Evolutionary conservation across 2,113 vertebrate genomes (phyloP), one percentile per base, ranked within the genome.

Genomic region (Melanostigma gelatinosum): DNA sequence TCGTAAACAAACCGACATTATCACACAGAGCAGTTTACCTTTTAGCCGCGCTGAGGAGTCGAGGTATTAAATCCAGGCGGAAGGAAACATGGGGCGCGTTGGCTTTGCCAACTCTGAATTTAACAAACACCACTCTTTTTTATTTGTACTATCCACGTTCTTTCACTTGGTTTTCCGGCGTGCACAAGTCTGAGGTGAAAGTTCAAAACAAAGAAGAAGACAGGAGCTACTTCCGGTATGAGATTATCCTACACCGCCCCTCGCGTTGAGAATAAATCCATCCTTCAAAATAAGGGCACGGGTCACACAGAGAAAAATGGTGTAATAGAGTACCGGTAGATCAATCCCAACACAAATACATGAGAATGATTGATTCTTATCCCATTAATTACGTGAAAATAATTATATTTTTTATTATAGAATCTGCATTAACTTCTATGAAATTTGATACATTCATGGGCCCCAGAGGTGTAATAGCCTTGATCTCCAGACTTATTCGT

Each of bases 81-180:
- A 68, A 34, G 0, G 50, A 69, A 81, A 38, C 67, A 80, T 77
- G 13, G 3, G 36, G 7, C 0, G 2, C 5, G 0, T 1, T 57
- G 0, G 3, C 7, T 58, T 0, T 40, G 55, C 1, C 18, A 3
- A 72, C 1, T 0, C 4, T 18, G 1, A 58, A 20, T 78, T 72
- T 16, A 70, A 58, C 0, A 29, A 72, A 67, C 40, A 69, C 42
- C 1, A 22, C 3, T 13, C 3, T 13, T 48, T 15, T 55, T 50
- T 4, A 0, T 40, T 69, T 10, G 10, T 0, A n/a, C 60, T 48
- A 29, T 84, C 86, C 93, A 93, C 93, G 93, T 90, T 93, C 72
- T 42, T 85, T 65, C 42, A 52, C 42, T 22, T 24, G 16, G 20
- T n/a, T 74, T 27, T 48, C 42, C 82, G 87, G 80, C 90, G 48